These are phyloP conservation scores for Sinocyclocheilus grahami DNA, from an alignment of 2,113 vertebrate genomes.

Conservation along the genomic window DNA sequence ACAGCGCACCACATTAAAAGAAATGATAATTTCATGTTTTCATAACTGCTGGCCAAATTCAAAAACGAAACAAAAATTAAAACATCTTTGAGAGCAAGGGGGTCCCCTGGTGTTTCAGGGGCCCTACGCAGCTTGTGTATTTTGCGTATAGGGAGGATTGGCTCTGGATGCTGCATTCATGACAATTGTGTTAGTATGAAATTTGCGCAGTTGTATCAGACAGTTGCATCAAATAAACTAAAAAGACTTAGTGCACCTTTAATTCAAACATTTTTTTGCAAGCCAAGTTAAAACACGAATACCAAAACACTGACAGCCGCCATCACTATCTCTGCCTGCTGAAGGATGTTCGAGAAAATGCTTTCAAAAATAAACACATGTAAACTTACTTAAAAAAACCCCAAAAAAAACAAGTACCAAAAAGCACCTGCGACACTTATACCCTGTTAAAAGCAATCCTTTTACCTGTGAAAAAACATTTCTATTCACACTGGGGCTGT, in stretches of 20 bases:
- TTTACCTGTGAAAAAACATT: slow-evolving; percentile 45
- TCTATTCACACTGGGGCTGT: slow-evolving; percentile 48
- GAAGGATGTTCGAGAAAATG: not conserved
- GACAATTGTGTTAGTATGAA: not conserved
- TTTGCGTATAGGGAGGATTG: too few relatives aligned
- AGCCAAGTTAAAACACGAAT: not conserved
- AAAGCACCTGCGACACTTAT: slow-evolving; percentile 10
- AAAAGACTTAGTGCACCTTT: not conserved
- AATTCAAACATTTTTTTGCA: not conserved
- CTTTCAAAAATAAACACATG: not conserved
- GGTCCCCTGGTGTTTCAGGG: too few relatives aligned
- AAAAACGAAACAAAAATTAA: too few relatives aligned
- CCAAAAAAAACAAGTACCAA: not conserved
- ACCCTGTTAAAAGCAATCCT: slow-evolving; percentile 36
- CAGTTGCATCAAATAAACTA: not conserved
- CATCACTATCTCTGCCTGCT: not conserved
- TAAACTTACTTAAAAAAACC: not conserved
- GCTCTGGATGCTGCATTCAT: not conserved
- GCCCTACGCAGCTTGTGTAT: too few relatives aligned
- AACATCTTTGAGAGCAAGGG: too few relatives aligned
- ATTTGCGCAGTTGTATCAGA: not conserved
- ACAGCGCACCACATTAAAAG: too few relatives aligned
- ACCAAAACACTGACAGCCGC: not conserved
- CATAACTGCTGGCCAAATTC: too few relatives aligned
- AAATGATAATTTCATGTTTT: too few relatives aligned